These are phyloP conservation scores for Phalacrocorax carbo DNA, from an alignment of 2,113 vertebrate genomes.

Conservation along the genomic window DNA sequence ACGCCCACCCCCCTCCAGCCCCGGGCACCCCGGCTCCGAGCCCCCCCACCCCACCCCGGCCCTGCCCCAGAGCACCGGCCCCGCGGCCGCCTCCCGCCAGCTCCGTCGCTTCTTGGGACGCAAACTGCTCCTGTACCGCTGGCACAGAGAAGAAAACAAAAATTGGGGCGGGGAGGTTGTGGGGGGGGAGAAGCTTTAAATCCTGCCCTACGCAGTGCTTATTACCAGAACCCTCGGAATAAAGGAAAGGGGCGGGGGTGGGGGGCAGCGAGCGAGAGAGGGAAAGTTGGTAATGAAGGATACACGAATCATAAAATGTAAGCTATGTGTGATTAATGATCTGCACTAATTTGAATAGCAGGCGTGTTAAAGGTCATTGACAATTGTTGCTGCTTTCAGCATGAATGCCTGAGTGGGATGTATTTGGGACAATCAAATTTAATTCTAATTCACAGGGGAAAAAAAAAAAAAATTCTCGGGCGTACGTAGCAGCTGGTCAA, in stretches of 20 bases:
- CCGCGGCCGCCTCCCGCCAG: too few relatives aligned
- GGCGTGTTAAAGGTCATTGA: conserved; percentile 67
- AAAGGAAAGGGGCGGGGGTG: not conserved
- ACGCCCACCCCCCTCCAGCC: too few relatives aligned
- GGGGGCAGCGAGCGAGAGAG: not conserved
- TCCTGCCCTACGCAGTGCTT: not conserved
- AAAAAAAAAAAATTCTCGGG: not conserved
- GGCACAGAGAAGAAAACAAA: too few relatives aligned
- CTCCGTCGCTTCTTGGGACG: too few relatives aligned
- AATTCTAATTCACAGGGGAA: conserved; percentile 24
- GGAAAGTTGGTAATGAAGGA: conserved; percentile 54
- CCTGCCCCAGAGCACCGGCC: too few relatives aligned
- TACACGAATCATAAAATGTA: conserved; percentile 61
- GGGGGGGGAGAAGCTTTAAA: not conserved
- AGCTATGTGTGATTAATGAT: conserved; percentile 64
- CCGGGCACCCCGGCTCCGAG: too few relatives aligned
- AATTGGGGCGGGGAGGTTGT: too few relatives aligned
- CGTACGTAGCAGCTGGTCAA: not conserved
- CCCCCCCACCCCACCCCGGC: too few relatives aligned
- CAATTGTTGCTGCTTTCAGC: conserved; percentile 71
- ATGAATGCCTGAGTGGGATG: conserved; percentile 59
- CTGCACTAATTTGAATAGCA: conserved; percentile 65
- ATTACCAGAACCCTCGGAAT: not conserved
- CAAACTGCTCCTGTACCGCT: too few relatives aligned
- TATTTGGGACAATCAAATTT: conserved; percentile 49